Conservation (phyloP, 2,888 invertebrate species). For the Iselma pallidipennis region DNA sequence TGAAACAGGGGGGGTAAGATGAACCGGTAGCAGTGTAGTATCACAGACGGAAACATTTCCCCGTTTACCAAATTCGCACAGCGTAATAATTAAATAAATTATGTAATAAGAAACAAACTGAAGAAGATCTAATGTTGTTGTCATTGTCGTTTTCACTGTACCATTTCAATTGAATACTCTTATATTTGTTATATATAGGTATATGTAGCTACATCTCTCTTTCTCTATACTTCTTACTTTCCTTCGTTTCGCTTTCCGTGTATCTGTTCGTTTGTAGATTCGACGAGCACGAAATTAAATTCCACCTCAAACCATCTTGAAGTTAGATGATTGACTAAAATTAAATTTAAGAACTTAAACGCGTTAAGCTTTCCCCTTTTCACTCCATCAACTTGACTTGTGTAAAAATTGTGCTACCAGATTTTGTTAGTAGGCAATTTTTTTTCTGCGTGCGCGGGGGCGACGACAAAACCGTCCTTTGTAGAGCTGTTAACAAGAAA, state of each 20-base stretch:
- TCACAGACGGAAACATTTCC: conserved; percentile 38
- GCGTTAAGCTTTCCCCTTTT: conserved; percentile 55
- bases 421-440: conserved; percentile 46
- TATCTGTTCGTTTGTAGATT: conserved; percentile 38
- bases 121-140: conserved; percentile 34
- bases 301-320: conserved; percentile 54
- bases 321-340: conserved; percentile 57
- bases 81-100: conserved; percentile 53
- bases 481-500: neutral
- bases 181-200: no score
- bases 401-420: conserved; percentile 48
- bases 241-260: no score
- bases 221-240: conserved; percentile 18
- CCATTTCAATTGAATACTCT: no score
- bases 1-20: conserved; percentile 15
- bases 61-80: conserved; percentile 35
- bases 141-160: conserved; percentile 17
- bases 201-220: conserved; percentile 25
- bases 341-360: conserved; percentile 58
- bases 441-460: conserved; percentile 18
- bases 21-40: conserved; percentile 24
- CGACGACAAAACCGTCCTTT: neutral
- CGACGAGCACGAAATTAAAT: conserved; percentile 54
- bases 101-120: conserved; percentile 49
- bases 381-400: conserved; percentile 52